Evolutionary conservation across 1,140 invertebrate species (phyloP), one percentile per base, ranked within the genome.

Genomic region (Zelostemma sp.): DNA sequence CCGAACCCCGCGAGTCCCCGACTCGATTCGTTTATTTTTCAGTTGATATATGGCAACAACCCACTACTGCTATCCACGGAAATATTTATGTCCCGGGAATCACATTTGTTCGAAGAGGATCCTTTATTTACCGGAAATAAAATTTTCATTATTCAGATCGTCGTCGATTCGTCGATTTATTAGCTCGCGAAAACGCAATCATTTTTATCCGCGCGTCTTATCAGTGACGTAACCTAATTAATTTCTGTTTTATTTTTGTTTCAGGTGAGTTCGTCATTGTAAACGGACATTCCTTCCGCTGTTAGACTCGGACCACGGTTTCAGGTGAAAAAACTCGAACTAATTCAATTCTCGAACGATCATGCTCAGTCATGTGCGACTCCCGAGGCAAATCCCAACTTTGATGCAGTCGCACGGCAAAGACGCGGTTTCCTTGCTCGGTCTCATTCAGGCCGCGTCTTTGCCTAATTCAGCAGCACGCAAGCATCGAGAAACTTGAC

Each of bases 401-500:
- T 61, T 25, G 47, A 61, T 49, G 61, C 57, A 71, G 58, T 62
- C 53, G 51, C 43, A 62, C 43, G 61, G 41, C 56, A 58, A 66
- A 61, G 68, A 65, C 62, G 62, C 53, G 49, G 41, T 62, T 69
- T 60, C 49, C 60, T 48, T 14, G 51, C 56, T 40, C 38, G 41
- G 61, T 38, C 51, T 61, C 53, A 69, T 69, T 64, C 47, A 69
- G 45, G 51, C 48, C 53, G 53, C 35, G 62, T 65, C 72, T 75
- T 76, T 75, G 69, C 69, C 74, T 80, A 80, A 81, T 82, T 73
- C 75, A 65, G 68, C 73, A 67, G 60, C 72, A 71, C 71, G 73
- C 73, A 73, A 68, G 74, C 72, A 72, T 68, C 66, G 73, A 73
- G 77, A 76, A 81, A 79, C 77, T 80, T 78, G 78, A 72, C 68